Conservation (phyloP, 2,113 vertebrate species). For the Otis tarda region DNA sequence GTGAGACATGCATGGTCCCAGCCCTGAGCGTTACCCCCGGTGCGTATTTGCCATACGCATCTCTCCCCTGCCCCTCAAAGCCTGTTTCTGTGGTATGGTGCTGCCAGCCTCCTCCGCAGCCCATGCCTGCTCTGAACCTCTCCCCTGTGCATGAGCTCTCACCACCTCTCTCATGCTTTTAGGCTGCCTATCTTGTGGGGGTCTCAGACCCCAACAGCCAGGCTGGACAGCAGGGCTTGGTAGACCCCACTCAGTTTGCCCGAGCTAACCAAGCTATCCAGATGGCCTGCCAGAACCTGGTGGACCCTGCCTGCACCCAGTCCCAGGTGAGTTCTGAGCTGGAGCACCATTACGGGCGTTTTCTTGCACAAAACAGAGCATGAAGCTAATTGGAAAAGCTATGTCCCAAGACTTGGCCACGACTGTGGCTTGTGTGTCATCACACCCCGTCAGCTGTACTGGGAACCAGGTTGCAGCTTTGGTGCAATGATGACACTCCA, state of each 20-base stretch:
- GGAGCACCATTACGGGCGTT: not conserved
- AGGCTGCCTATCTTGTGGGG: constrained; percentile 94
- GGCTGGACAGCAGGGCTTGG: constrained; percentile 92
- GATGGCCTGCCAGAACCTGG: constrained; percentile 97
- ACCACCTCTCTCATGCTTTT: not conserved
- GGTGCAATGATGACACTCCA: not conserved
- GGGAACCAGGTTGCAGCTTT: not conserved
- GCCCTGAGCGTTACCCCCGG: not conserved
- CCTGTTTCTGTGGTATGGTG: not conserved
- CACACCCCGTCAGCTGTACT: not conserved
- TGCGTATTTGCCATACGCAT: not conserved
- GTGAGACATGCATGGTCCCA: constrained; percentile 45
- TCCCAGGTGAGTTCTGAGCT: constrained; percentile 83
- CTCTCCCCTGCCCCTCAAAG: not conserved
- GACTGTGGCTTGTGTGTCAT: not conserved
- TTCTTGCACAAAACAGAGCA: not conserved
- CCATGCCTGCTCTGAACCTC: not conserved
- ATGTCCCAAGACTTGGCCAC: not conserved
- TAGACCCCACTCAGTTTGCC: constrained; percentile 96
- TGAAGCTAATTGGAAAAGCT: not conserved
- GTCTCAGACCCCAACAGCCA: constrained; percentile 95
- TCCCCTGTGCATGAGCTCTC: not conserved
- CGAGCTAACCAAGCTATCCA: constrained; percentile 97
- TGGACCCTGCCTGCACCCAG: constrained; percentile 94
- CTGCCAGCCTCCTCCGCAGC: not conserved